Evolutionary conservation across 2,888 invertebrate species (phyloP), one percentile per base, ranked within the genome.

Genomic region (Troides helena): DNA sequence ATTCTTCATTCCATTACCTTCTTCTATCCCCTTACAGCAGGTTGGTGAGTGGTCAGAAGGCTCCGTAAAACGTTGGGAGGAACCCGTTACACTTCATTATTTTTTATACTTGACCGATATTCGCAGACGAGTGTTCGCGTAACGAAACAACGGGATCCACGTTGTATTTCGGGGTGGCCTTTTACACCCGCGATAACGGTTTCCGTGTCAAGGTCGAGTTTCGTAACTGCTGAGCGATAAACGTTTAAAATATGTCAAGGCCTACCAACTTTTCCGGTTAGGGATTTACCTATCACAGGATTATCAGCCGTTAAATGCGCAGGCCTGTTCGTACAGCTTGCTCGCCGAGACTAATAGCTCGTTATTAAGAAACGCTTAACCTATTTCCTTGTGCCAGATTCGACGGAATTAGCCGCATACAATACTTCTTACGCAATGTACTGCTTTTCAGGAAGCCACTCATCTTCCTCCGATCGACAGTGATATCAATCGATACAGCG

Each of bases 281-380:
- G 72, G 74, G 76, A 78, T 74, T 75, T 75, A 73, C 77, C 77
- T 77, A 77, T 75, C 76, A 74, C 76, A 75, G 77, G 76, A 67
- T 78, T 77, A 78, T 76, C 74, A 72, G 74, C 7, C 65, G 77
- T 81, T 80, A 82, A 82, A 82, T 79, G 78, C 74, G 46, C 59
- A 79, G 80, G 77, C 81, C 83, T 81, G 84, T 80, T 81, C 80
- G 71, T 23, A 71, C 76, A 81, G 81, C 89, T 89, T 89, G 88
- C 78, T 80, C 82, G 12, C 50, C 43, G 1, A 50, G 39, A 69
- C 83, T 92, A 90, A 91, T 91, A 89, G 84, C 83, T 79, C 77
- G 85, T 86, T 90, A 92, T 91, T 91, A 88, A 88, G 85, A 90
- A 91, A 84, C 87, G 80, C 83, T 92, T 91, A 91, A 87, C 90